Evolutionary conservation across 1,140 invertebrate species (phyloP), one percentile per base, ranked within the genome.

Genomic region (Pinna nobilis): DNA sequence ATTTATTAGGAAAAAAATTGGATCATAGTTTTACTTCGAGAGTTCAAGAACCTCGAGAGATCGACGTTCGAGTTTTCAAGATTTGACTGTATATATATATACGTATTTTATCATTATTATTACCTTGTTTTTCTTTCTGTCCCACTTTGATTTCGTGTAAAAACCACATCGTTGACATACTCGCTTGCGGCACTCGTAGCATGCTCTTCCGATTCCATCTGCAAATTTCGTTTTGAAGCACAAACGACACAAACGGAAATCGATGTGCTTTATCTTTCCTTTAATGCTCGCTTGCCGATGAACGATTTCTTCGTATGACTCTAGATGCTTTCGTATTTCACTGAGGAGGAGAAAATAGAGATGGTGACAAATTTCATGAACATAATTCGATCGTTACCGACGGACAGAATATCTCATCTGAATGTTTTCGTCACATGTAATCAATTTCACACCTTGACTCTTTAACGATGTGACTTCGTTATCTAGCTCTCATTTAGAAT

Each of bases 141-240:
- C 64, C 44, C 74, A 74, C 35, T 70, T 73, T 7, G 70, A 39
- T 9, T 49, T 60, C 20, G 70, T 57, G 30, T 71, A 84, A 3
- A 57, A 65, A 2, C 84, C 82, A 61, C 84, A 86, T 7, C 74
- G 73, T 13, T 67, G 64, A 53, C 84, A 86, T 0, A 86, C 82
- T 15, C 84, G 70, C 37, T 83, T 81, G 13, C 79, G 74, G 47
- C 84, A 86, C 39, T 84, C 78, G 30, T 71, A 41, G 68, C 84
- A 86, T 7, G 80, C 51, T 39, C 81, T 68, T 1, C 82, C 84
- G 35, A 81, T 78, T 1, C 81, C 80, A 18, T 86, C 84, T 3
- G 77, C 77, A 51, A 86, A 83, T 51, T 84, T 83, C n/a, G 78
- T 80, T 71, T 84, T 83, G 53, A 77, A 82, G 61, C 84, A 86